Conservation (phyloP, 2,113 vertebrate species). For the Drymodes brunneopygia region DNA sequence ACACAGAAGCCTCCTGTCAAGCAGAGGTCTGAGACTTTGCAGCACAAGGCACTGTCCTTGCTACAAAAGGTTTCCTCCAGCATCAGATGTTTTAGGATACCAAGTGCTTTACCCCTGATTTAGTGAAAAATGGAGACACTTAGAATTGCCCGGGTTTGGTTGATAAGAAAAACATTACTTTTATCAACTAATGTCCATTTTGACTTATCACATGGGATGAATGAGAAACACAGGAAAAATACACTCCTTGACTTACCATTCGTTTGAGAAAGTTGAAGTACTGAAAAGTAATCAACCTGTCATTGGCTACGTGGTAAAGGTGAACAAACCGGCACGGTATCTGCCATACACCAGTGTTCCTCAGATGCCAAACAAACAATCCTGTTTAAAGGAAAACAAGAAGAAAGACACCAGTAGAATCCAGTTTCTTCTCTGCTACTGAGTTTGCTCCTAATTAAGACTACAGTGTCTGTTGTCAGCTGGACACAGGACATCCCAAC, state of each 20-base stretch:
- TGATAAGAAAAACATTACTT: not conserved
- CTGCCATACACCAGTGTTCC: conserved; percentile 34
- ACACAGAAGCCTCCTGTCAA: not conserved
- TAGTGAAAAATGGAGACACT: accelerated
- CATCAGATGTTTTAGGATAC: not conserved
- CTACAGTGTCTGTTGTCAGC: not conserved
- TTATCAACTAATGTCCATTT: not conserved
- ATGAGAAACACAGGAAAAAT: not conserved
- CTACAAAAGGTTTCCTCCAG: not conserved
- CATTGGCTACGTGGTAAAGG: conserved; percentile 60
- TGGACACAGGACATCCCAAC: not conserved
- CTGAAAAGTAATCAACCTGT: conserved; percentile 80
- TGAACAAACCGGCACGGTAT: conserved; percentile 58
- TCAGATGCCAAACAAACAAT: conserved; percentile 67
- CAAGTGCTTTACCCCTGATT: not conserved
- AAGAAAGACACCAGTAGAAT: not conserved
- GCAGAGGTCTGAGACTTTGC: not conserved
- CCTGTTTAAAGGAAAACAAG: conserved; percentile 4
- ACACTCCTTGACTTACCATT: conserved; percentile 74
- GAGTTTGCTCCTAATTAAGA: not conserved
- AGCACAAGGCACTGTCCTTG: not conserved
- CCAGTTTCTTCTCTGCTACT: not conserved
- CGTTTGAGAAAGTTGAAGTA: conserved; percentile 84
- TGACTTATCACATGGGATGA: not conserved
- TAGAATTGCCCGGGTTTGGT: not conserved